Evolutionary conservation across 1,140 invertebrate genomes (phyloP), one percentile per base, ranked within the genome.

Genomic region (Drosophila mauritiana): DNA sequence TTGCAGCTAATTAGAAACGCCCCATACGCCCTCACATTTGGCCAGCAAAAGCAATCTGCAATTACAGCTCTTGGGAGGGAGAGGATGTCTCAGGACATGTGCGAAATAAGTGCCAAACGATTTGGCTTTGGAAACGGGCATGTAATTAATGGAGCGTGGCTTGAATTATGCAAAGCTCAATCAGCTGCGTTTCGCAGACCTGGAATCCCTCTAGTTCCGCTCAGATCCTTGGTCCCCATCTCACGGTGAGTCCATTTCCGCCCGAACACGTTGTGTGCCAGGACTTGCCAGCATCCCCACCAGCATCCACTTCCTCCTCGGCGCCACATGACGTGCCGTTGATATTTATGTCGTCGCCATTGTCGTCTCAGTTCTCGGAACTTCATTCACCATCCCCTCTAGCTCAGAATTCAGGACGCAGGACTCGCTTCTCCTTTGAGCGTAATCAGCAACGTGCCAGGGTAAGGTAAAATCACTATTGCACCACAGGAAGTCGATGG

Each of bases 371-470:
- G 37, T 63, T 59, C 54, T 27, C 61, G 59, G 37, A 12, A 46
- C 64, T 17, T 45, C 20, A 20, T 46, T 45, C 43, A 54, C 25
- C 54, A 12, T 27, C n/a, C 37, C 17, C n/a, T 7, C 36, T 12
- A 27, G 13, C 15, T 52, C 31, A 20, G 49, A 4, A 52, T 8
- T 3, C 49, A 52, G 49, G 31, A 52, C 49, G 15, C 37, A 36
- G 37, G 27, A 36, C 61, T 57, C 58, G 69, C 37, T n/a, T 11
- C 63, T n/a, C 31, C 25, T 46, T 82, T 49, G 40, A 49, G 79
- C 79, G 79, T 79, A 88, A 88, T 86, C 83, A 86, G 84, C 79
- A 88, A 79, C 75, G 79, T 86, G 70, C 70, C 83, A 83, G 83
- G 48, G 64, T 61, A 59, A 82, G 75, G 48, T 53, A 13, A 70